A percentile compares a stretch with the other conserved stretches of the same genome.
These are phyloP conservation scores for Electrona antarctica DNA, from an alignment of 2,113 vertebrate species.

Conservation along the genomic window DNA sequence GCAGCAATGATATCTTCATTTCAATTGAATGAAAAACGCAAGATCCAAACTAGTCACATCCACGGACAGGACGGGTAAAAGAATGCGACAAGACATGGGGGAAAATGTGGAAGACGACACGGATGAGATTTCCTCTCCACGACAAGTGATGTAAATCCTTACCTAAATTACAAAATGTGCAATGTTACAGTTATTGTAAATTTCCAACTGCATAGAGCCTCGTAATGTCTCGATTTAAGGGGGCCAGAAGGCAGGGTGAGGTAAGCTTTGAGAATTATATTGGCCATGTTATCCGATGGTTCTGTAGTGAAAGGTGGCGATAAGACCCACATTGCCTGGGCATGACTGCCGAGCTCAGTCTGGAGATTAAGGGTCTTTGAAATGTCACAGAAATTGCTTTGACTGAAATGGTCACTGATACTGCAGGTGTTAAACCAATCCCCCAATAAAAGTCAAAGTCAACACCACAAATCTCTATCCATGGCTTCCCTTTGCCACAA, in stretches of 20 bases:
- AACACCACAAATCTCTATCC: constrained; percentile 6
- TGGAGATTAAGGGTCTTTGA: neutral
- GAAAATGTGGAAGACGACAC: neutral
- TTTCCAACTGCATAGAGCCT: neutral
- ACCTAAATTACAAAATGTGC: neutral
- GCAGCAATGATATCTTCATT: neutral
- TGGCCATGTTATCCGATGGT: neutral
- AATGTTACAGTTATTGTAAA: neutral
- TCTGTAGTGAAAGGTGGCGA: neutral
- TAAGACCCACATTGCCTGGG: neutral
- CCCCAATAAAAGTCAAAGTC: neutral
- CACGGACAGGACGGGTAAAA: neutral
- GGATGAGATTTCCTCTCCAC: no score
- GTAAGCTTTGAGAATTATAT: neutral
- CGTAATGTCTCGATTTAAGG: neutral
- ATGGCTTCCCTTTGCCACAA: constrained; percentile 1
- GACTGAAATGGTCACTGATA: neutral
- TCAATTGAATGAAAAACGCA: neutral
- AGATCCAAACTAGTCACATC: neutral
- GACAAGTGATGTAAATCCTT: no score
- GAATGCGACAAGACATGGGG: neutral
- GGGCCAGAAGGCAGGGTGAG: neutral
- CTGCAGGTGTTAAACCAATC: constrained; percentile 13
- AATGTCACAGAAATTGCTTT: constrained; percentile 4
- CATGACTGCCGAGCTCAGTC: neutral